These are phyloP conservation scores for Synanthedon vespiformis DNA, from an alignment of 2,888 invertebrate genomes.

Conservation along the genomic window DNA sequence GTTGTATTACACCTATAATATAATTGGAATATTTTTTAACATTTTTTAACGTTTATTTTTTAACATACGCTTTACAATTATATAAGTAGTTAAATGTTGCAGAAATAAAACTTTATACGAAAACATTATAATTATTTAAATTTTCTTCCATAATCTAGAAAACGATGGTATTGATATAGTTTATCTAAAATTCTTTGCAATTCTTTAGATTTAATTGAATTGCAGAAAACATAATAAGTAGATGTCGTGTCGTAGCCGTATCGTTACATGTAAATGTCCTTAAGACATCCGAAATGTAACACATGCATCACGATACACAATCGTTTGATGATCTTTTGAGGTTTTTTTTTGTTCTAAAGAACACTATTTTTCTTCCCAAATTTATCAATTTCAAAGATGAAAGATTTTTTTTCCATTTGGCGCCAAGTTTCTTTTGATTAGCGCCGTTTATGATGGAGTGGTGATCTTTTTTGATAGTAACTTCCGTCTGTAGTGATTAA, in stretches of 20 bases:
- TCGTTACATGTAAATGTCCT: background rate
- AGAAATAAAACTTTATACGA: no score
- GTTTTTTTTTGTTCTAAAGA: constrained; percentile 17
- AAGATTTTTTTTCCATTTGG: constrained; percentile 40
- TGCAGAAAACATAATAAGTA: background rate
- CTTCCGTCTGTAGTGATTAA: constrained; percentile 26
- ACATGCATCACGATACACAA: constrained; percentile 13
- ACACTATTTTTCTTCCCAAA: constrained; percentile 29
- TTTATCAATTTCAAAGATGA: constrained; percentile 50
- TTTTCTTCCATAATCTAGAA: no score
- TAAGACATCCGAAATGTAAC: constrained; percentile 31
- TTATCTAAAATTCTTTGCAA: no score
- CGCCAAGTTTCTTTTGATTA: constrained; percentile 26
- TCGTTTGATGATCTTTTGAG: constrained; percentile 29
- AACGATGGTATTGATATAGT: no score
- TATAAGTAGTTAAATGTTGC: no score
- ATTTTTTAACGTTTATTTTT: no score
- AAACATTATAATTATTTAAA: no score
- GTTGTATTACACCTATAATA: no score
- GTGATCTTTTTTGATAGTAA: constrained; percentile 16
- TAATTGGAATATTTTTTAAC: no score
- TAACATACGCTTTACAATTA: no score
- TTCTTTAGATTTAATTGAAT: no score
- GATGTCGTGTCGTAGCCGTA: constrained; percentile 9
- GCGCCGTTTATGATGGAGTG: constrained; percentile 36